Conservation (phyloP, 2,113 vertebrate genomes). For the Cyanocitta stelleri region DNA sequence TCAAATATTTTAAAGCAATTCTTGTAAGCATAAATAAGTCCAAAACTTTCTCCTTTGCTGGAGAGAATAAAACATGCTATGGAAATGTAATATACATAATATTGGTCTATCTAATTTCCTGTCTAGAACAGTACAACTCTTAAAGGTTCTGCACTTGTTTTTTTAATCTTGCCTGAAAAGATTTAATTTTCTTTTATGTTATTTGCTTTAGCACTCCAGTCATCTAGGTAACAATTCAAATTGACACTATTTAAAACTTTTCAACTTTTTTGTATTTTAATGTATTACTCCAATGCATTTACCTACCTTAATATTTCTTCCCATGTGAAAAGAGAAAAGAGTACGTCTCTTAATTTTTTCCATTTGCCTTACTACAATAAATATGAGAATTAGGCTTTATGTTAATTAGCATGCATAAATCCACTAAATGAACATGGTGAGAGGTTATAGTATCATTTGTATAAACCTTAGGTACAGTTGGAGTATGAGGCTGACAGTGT, state of each 20-base stretch:
- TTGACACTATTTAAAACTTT: neutral
- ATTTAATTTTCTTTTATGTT: neutral
- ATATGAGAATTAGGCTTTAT: neutral
- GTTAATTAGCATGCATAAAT: neutral
- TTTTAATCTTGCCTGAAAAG: neutral
- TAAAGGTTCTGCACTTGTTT: neutral
- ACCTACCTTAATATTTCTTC: neutral
- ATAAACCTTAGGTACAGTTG: neutral
- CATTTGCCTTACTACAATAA: neutral
- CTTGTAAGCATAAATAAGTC: neutral
- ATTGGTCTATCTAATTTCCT: accelerated
- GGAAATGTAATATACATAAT: neutral
- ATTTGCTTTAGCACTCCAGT: neutral
- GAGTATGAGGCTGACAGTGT: neutral
- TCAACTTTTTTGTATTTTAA: neutral
- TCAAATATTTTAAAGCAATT: neutral
- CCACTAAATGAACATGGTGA: neutral
- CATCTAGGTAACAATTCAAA: neutral
- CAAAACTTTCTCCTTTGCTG: neutral
- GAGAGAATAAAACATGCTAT: neutral
- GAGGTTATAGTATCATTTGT: neutral
- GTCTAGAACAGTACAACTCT: neutral
- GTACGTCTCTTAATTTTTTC: neutral
- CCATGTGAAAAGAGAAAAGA: neutral
- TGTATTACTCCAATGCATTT: neutral